Conservation (phyloP, 1,140 invertebrate species). For the Globodera rostochiensis region DNA sequence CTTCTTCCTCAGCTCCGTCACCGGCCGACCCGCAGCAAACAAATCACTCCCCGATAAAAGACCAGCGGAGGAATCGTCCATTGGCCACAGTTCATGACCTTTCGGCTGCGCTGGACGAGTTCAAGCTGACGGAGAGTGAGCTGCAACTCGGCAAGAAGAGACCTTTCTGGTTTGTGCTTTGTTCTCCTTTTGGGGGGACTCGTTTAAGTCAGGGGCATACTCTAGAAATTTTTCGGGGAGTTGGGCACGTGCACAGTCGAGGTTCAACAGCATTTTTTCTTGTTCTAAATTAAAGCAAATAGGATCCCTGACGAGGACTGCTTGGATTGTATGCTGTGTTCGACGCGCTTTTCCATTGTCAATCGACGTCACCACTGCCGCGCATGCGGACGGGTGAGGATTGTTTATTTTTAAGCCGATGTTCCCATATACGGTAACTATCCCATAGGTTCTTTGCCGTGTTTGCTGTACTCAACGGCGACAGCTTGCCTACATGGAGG, state of each 20-base stretch:
- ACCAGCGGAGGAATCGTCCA: not conserved
- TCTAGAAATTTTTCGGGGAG: conserved; percentile 8
- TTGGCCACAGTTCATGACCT: conserved; percentile 36
- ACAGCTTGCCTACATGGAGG: conserved; percentile 45
- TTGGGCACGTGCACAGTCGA: too few relatives aligned
- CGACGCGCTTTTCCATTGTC: conserved; percentile 36
- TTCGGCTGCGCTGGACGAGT: conserved; percentile 21
- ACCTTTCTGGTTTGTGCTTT: conserved; percentile 2
- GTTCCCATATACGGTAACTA: too few relatives aligned
- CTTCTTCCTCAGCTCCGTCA: not conserved
- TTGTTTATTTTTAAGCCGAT: not conserved
- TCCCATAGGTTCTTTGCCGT: conserved; percentile 34
- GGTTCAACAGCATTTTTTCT: too few relatives aligned
- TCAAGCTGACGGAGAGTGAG: conserved; percentile 39
- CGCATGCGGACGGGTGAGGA: conserved; percentile 26
- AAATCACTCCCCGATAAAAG: not conserved
- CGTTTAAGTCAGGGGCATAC: not conserved
- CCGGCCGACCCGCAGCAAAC: not conserved
- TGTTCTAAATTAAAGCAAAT: not conserved
- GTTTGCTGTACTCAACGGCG: conserved; percentile 33
- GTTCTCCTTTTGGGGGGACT: not conserved
- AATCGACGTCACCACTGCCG: conserved; percentile 51
- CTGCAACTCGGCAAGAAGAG: conserved; percentile 37
- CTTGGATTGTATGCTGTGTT: conserved; percentile 43
- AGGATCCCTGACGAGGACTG: conserved; percentile 48